Conservation (phyloP, 2,797 vertebrate genomes). For the Natrix natrix region DNA sequence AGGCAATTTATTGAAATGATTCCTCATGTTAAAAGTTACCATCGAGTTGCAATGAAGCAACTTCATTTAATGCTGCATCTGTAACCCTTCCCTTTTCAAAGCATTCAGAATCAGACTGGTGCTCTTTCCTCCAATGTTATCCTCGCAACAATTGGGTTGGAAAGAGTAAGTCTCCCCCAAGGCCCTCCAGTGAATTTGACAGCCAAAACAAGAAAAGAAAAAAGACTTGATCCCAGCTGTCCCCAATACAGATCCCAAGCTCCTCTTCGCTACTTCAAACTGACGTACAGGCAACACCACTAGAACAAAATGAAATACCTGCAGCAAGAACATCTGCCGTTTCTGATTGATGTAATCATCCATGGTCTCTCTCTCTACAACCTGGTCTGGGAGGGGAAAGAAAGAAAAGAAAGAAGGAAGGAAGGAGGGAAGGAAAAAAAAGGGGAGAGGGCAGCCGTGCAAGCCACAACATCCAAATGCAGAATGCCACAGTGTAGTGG, state of each 20-base stretch:
- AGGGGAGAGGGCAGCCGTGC: slow-evolving; percentile 16
- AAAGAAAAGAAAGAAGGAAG: background rate
- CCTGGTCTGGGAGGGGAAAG: slow-evolving; percentile 70
- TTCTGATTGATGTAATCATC: slow-evolving; percentile 76
- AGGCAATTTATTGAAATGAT: background rate
- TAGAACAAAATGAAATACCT: slow-evolving; percentile 73
- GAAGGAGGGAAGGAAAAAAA: background rate
- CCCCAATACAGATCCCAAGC: background rate
- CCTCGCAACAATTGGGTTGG: background rate
- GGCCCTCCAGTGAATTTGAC: background rate
- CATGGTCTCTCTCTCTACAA: slow-evolving; percentile 72
- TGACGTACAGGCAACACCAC: background rate
- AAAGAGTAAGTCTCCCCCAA: background rate
- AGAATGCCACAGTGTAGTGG: background rate
- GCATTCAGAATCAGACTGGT: too few relatives aligned
- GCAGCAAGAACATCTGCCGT: slow-evolving; percentile 83
- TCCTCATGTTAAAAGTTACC: background rate
- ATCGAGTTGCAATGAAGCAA: background rate
- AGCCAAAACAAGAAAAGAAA: too few relatives aligned
- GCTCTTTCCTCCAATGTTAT: background rate
- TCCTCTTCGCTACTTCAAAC: too few relatives aligned
- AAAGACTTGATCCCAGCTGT: background rate
- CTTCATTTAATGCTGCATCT: background rate
- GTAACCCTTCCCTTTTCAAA: background rate
- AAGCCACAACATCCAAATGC: background rate